Conservation (phyloP, 2,888 invertebrate genomes). For the Thalpophila matura region DNA sequence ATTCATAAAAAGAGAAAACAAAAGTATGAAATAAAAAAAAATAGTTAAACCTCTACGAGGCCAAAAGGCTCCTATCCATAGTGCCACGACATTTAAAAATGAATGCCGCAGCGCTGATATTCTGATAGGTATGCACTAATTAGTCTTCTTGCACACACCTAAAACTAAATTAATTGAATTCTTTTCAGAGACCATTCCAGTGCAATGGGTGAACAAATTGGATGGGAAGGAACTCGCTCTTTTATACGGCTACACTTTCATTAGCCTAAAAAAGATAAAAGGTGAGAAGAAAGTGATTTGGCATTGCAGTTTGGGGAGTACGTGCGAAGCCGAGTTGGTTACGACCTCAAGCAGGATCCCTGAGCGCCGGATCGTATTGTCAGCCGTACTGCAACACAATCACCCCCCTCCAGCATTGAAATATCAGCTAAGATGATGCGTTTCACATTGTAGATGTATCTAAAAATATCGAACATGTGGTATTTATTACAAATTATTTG, state of each 20-base stretch:
- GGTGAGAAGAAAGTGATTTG: not conserved
- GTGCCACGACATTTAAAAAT: no score
- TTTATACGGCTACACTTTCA: constrained; percentile 18
- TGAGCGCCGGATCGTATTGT: not conserved
- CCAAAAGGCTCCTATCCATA: no score
- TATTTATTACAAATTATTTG: no score
- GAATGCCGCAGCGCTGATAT: no score
- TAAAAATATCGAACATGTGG: no score
- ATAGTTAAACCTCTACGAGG: no score
- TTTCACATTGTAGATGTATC: no score
- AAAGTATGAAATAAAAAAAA: no score
- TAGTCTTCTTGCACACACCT: no score
- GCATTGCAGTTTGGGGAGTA: constrained; percentile 15
- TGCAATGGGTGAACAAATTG: constrained; percentile 14
- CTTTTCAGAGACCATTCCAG: not conserved
- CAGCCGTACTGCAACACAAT: constrained; percentile 1
- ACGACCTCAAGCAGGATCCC: constrained; percentile 8
- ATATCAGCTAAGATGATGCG: constrained; percentile 10
- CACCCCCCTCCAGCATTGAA: constrained; percentile 25
- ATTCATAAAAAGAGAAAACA: no score
- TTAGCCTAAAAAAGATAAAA: not conserved
- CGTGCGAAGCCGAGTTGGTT: constrained; percentile 1
- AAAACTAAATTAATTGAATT: not conserved
- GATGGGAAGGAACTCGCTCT: constrained; percentile 30
- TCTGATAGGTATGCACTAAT: no score